Percentiles rank a stretch among this genome's conserved stretches.
These are phyloP conservation scores for Haemorhous mexicanus DNA, from an alignment of 2,113 vertebrate species.

Conservation along the genomic window DNA sequence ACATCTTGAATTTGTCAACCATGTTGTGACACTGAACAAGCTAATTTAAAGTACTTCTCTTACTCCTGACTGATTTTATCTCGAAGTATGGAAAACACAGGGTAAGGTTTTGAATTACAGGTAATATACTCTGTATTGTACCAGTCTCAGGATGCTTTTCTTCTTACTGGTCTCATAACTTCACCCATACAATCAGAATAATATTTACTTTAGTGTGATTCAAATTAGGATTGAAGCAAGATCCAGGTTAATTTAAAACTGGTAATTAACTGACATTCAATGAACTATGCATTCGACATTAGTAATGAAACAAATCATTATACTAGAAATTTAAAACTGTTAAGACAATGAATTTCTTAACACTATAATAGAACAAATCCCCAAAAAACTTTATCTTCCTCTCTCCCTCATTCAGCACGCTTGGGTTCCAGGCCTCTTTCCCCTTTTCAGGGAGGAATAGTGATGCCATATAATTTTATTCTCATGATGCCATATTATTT, in stretches of 20 bases:
- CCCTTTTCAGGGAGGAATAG: background rate
- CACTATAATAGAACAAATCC: background rate
- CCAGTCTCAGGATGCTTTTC: background rate
- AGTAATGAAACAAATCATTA: background rate
- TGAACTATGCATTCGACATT: background rate
- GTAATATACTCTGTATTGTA: background rate
- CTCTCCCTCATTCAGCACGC: accelerated
- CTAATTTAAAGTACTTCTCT: background rate
- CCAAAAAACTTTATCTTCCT: accelerated
- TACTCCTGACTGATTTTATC: background rate
- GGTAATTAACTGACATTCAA: background rate
- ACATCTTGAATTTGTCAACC: background rate
- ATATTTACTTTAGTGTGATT: background rate
- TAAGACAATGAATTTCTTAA: background rate
- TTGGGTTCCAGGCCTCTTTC: background rate
- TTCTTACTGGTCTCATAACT: background rate
- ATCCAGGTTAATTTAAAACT: background rate
- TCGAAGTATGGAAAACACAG: background rate
- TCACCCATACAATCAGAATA: background rate
- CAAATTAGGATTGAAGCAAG: background rate
- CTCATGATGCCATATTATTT: accelerated
- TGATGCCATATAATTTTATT: accelerated
- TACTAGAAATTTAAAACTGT: background rate
- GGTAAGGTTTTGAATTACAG: background rate
- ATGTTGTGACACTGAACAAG: background rate